Percentiles rank a stretch among this genome's conserved stretches.
phyloP scores from a whole-genome alignment of 2,113 vertebrate genomes.

The Gadus macrocephalus region DNA sequence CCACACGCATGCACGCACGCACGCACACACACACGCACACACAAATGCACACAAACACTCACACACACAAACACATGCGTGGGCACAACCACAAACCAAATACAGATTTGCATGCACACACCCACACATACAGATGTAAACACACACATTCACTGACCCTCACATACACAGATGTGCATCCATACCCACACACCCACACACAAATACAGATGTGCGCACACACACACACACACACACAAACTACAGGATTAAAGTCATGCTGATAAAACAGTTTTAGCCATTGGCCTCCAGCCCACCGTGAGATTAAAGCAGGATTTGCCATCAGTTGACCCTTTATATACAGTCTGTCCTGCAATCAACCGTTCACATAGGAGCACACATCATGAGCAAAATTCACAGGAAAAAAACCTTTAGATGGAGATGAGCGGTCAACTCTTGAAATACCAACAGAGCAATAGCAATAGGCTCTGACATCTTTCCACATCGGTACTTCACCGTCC shows the following conservation, averaged over 20 bases:
- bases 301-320: conserved; percentile 61
- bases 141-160: conserved; percentile 23
- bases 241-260: conserved; percentile 55
- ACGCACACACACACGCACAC: not conserved
- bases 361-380: conserved; percentile 10
- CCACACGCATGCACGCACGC: not conserved
- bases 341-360: conserved; percentile 20
- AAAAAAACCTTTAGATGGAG: not conserved
- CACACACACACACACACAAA: conserved; percentile 13
- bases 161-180: too few relatives aligned
- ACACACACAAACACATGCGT: not conserved
- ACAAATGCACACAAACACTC: not conserved
- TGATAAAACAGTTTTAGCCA: conserved; percentile 50
- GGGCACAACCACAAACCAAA: not conserved
- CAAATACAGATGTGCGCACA: not conserved
- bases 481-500: too few relatives aligned
- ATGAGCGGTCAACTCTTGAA: not conserved
- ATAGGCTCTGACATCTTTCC: not conserved
- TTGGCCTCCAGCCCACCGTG: conserved; percentile 21
- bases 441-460: too few relatives aligned
- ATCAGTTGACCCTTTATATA: conserved; percentile 42
- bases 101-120: too few relatives aligned
- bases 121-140: not conserved
- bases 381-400: conserved; percentile 4
- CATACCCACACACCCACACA: not conserved